Conservation (phyloP, 2,797 vertebrate genomes). For the Pempheris klunzingeri region DNA sequence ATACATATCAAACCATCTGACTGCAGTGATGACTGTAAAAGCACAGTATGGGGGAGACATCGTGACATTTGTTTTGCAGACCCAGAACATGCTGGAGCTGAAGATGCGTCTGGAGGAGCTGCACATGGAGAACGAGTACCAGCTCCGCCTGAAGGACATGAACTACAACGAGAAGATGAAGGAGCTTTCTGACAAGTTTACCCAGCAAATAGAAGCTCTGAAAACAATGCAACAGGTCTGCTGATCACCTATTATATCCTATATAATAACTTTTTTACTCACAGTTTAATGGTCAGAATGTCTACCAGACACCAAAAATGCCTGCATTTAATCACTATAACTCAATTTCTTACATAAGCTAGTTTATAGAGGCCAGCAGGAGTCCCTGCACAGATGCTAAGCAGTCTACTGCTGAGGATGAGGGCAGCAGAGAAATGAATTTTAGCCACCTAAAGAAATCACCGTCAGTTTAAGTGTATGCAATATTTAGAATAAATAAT, state of each 20-base stretch:
- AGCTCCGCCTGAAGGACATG: conserved; percentile 92
- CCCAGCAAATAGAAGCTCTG: conserved; percentile 88
- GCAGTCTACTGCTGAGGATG: too few species aligned
- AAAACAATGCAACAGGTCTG: conserved; percentile 90
- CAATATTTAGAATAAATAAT: too few species aligned
- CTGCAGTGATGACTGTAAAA: neutral
- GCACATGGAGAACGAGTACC: conserved; percentile 94
- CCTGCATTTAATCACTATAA: neutral
- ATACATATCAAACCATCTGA: neutral
- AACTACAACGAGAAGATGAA: conserved; percentile 92
- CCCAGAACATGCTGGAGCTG: conserved; percentile 90
- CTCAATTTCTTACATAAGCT: neutral
- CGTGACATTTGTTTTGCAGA: conserved; percentile 78
- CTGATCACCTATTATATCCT: fast-evolving
- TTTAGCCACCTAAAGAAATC: too few species aligned
- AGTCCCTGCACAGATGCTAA: too few species aligned
- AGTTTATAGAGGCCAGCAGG: too few species aligned
- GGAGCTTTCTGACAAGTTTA: conserved; percentile 89
- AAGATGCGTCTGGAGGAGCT: conserved; percentile 91
- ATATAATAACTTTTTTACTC: too few species aligned
- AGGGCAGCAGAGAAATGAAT: too few species aligned
- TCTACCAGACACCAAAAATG: neutral
- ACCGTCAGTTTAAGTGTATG: too few species aligned
- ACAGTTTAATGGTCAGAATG: too few species aligned
- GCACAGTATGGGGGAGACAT: too few species aligned